Evolutionary conservation across 2,888 invertebrate species (phyloP).

Genomic region (Ophion obscuratus): DNA sequence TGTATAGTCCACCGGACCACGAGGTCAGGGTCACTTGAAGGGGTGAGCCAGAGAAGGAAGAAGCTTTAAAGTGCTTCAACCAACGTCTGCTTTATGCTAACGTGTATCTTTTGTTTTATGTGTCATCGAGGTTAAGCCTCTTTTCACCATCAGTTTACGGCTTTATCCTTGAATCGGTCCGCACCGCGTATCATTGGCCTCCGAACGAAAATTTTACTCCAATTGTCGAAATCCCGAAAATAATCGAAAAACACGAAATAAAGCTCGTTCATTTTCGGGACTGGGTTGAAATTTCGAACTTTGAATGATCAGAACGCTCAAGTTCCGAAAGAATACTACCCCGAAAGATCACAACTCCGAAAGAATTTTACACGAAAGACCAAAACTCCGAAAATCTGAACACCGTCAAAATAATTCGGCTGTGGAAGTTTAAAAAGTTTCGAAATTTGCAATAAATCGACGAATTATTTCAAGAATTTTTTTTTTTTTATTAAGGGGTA

Average conservation of each 20-base stretch:
- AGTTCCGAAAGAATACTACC: no score
- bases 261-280: slow-evolving; percentile 25
- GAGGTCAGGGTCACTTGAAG: slow-evolving; percentile 75
- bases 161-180: not conserved
- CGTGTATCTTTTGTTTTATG: slow-evolving; percentile 40
- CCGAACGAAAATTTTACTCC: not conserved
- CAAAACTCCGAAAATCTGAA: no score
- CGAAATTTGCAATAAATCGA: no score
- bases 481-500: no score
- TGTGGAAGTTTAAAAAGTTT: no score
- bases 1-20: slow-evolving; percentile 59
- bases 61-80: slow-evolving; percentile 76
- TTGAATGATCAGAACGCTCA: no score
- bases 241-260: not conserved
- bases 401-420: no score
- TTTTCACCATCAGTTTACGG: slow-evolving; percentile 38
- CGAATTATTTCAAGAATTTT: no score
- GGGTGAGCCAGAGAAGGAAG: slow-evolving; percentile 44
- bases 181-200: not conserved
- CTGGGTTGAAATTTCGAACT: no score
- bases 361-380: no score
- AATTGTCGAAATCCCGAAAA: not conserved
- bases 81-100: slow-evolving; percentile 67
- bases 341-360: no score
- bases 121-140: slow-evolving; percentile 36